Percentiles rank a stretch among this genome's conserved stretches.
Evolutionary conservation across 1,140 invertebrate species (phyloP).

Genomic region (Drosophila varians): DNA sequence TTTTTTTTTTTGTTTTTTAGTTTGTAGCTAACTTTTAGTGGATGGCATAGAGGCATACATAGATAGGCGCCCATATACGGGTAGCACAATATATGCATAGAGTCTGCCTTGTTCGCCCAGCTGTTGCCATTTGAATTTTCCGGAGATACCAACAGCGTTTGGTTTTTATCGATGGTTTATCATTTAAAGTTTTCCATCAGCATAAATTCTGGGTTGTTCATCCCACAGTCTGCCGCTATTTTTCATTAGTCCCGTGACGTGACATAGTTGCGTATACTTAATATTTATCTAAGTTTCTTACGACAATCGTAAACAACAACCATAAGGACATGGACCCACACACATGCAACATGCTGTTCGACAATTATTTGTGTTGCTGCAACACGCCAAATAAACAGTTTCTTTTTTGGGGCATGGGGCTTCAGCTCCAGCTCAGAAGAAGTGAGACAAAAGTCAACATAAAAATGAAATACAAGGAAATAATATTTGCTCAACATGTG

Average conservation of each 20-base stretch:
- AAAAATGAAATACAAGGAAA: conserved; percentile 78
- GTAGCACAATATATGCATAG: conserved; percentile 51
- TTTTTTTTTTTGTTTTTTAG: neutral
- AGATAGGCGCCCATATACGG: conserved; percentile 24
- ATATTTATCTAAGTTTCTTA: conserved; percentile 55
- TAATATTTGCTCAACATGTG: conserved; percentile 74
- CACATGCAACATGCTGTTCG: conserved; percentile 73
- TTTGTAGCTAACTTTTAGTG: conserved; percentile 19
- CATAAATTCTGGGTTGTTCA: conserved; percentile 34
- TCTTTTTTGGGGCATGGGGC: conserved; percentile 37
- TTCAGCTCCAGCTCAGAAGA: conserved; percentile 1
- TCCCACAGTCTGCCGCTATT: conserved; percentile 10
- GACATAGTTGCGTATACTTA: conserved; percentile 44
- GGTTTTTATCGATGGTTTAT: conserved; percentile 46
- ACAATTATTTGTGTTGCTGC: conserved; percentile 80
- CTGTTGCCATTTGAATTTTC: conserved; percentile 55
- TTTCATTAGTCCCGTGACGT: conserved; percentile 45
- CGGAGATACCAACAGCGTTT: conserved; percentile 25
- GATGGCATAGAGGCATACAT: conserved; percentile 32
- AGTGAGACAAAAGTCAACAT: conserved; percentile 70
- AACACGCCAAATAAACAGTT: conserved; percentile 76
- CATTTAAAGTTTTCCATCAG: conserved; percentile 58
- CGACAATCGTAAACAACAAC: conserved; percentile 72
- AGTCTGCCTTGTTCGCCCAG: conserved; percentile 39
- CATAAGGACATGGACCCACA: conserved; percentile 20